phyloP scores from a whole-genome alignment of 2,888 invertebrate genomes.

The Mesorhabditis spiculigera region DNA sequence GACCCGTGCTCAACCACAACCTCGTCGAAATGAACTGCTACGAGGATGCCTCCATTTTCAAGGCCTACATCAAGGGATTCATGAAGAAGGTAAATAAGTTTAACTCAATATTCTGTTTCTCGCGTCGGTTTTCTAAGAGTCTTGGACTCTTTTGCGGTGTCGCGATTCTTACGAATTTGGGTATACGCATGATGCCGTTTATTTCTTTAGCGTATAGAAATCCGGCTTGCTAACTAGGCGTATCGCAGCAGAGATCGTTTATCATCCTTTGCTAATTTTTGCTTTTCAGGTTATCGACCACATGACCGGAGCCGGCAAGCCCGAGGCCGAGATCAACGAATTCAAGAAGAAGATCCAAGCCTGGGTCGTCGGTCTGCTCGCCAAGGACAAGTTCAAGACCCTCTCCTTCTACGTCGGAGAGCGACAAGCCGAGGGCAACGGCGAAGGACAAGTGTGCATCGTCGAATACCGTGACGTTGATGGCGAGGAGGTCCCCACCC shows the following conservation, averaged over 20 bases:
- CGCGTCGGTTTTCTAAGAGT: no score
- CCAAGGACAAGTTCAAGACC: slow-evolving; percentile 55
- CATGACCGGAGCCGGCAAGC: slow-evolving; percentile 54
- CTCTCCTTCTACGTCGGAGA: slow-evolving; percentile 56
- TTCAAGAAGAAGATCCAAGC: slow-evolving; percentile 58
- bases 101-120: background rate
- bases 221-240: no score
- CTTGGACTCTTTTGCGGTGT: no score
- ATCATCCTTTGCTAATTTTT: background rate
- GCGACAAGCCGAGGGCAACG: slow-evolving; percentile 54
- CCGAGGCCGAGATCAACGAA: slow-evolving; percentile 52
- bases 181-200: no score
- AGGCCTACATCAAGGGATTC: slow-evolving; percentile 87
- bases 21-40: slow-evolving; percentile 65
- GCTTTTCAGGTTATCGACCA: slow-evolving; percentile 63
- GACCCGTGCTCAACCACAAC: slow-evolving; percentile 83
- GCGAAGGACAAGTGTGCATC: slow-evolving; percentile 70
- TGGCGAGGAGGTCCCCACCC: slow-evolving; percentile 69
- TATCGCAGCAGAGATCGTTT: no score
- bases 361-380: slow-evolving; percentile 49
- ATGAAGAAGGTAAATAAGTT: slow-evolving; percentile 78
- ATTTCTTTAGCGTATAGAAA: no score
- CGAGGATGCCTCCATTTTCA: slow-evolving; percentile 82
- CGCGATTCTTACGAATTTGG: no score
- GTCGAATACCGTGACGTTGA: slow-evolving; percentile 71